A percentile compares a stretch with the other conserved stretches of the same genome.
Evolutionary conservation across 2,797 vertebrate species (phyloP).

Genomic region (Tangara arthus): DNA sequence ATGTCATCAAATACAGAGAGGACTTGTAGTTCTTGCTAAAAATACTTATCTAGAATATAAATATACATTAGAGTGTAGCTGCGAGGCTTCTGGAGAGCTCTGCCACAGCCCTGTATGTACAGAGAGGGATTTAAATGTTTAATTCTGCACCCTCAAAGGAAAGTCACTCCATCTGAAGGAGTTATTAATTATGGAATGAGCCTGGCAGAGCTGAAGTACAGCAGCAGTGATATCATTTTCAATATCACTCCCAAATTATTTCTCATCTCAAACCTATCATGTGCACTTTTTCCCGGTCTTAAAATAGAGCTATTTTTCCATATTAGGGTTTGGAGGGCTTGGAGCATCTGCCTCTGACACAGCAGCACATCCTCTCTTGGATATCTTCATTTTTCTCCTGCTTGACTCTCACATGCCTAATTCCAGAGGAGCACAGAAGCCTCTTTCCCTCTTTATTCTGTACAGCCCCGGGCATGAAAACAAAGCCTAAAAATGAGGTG

Average conservation of each 20-base stretch:
- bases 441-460: not conserved
- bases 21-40: slow-evolving; percentile 54
- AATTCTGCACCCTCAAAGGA: slow-evolving; percentile 37
- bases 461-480: not conserved
- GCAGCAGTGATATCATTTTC: slow-evolving; percentile 16
- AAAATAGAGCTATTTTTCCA: slow-evolving; percentile 37
- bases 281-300: not conserved
- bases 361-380: not conserved
- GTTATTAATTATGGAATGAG: slow-evolving; percentile 57
- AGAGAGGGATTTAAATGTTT: slow-evolving; percentile 60
- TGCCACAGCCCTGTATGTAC: slow-evolving; percentile 26
- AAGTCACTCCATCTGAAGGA: slow-evolving; percentile 40
- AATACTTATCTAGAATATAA: slow-evolving; percentile 44
- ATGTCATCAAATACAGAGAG: slow-evolving; percentile 25
- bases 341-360: not conserved
- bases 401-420: not conserved
- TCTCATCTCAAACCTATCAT: slow-evolving; percentile 14
- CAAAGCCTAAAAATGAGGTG: not conserved
- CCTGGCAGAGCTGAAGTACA: slow-evolving; percentile 6
- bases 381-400: not conserved
- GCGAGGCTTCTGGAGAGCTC: slow-evolving; percentile 16
- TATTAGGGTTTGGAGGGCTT: not conserved
- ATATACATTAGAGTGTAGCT: slow-evolving; percentile 31
- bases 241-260: slow-evolving; percentile 40
- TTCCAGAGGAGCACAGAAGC: not conserved